These are phyloP conservation scores for Nettapus auritus DNA, from an alignment of 2,113 vertebrate species.

Conservation along the genomic window DNA sequence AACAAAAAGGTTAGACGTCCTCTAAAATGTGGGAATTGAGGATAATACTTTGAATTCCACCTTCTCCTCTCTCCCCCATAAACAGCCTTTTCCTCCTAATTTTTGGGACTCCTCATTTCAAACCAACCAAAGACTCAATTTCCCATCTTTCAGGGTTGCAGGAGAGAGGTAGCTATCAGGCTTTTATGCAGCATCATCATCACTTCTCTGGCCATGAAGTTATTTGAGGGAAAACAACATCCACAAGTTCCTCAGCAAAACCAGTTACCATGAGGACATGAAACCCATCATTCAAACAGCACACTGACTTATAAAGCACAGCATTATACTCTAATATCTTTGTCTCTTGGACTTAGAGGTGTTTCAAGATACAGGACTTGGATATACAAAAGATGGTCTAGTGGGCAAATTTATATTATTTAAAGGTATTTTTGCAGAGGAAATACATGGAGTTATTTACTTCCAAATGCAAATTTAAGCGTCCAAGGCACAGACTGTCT, in stretches of 20 bases:
- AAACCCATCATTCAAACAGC: not conserved
- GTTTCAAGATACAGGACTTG: not conserved
- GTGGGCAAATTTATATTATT: not conserved
- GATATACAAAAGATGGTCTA: not conserved
- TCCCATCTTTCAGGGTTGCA: not conserved
- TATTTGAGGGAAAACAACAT: not conserved
- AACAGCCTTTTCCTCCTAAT: not conserved
- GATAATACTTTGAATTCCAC: not conserved
- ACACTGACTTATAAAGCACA: not conserved
- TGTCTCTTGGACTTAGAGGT: not conserved
- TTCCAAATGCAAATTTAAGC: not conserved
- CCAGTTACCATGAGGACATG: not conserved
- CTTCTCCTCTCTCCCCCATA: not conserved
- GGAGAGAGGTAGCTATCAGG: not conserved
- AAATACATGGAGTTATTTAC: not conserved
- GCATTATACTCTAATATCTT: not conserved
- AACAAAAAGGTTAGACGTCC: not conserved
- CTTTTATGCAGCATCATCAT: not conserved
- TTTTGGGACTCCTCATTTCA: not conserved
- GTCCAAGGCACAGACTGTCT: not conserved
- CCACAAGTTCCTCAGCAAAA: not conserved
- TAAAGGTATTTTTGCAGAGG: not conserved
- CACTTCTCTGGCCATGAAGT: not conserved
- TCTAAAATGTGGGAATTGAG: not conserved
- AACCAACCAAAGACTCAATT: not conserved